Evolutionary conservation across 2,888 invertebrate genomes (phyloP).

Genomic region (Acronicta aceris): DNA sequence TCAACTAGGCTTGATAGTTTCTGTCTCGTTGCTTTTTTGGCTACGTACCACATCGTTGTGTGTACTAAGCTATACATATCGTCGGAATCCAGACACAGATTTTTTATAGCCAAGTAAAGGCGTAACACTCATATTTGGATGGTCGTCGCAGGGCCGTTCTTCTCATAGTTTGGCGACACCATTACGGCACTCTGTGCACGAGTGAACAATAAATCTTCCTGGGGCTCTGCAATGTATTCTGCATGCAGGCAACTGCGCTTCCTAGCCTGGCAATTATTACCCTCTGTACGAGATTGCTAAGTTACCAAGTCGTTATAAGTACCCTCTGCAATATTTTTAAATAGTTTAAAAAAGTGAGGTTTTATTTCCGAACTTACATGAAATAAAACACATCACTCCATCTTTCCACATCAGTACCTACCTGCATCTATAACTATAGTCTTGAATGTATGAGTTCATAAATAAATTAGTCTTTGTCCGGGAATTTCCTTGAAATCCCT

Average conservation of each 20-base stretch:
- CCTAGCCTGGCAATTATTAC: slow-evolving; percentile 72
- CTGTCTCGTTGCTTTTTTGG: slow-evolving; percentile 46
- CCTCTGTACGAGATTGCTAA: slow-evolving; percentile 65
- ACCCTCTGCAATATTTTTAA: slow-evolving; percentile 30
- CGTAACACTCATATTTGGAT: slow-evolving; percentile 71
- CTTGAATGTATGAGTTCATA: slow-evolving; percentile 14
- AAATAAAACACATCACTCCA: neutral
- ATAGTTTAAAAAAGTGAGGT: slow-evolving; percentile 16
- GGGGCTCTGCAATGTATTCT: slow-evolving; percentile 73
- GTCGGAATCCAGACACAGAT: slow-evolving; percentile 67
- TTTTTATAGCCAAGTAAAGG: slow-evolving; percentile 72
- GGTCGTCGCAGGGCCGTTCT: slow-evolving; percentile 62
- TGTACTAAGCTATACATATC: slow-evolving; percentile 57
- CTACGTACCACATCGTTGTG: slow-evolving; percentile 47
- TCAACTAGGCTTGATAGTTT: slow-evolving; percentile 39
- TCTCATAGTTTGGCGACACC: slow-evolving; percentile 73
- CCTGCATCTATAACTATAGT: no score
- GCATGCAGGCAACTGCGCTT: slow-evolving; percentile 70
- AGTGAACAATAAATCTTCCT: slow-evolving; percentile 77
- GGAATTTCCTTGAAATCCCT: slow-evolving; percentile 32
- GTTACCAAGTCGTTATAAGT: slow-evolving; percentile 51
- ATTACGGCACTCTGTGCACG: slow-evolving; percentile 80
- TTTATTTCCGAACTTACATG: neutral
- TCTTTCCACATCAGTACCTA: slow-evolving; percentile 2
- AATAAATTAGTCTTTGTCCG: slow-evolving; percentile 29